Conservation (phyloP, 2,113 vertebrate genomes). For the Papio anubis region DNA sequence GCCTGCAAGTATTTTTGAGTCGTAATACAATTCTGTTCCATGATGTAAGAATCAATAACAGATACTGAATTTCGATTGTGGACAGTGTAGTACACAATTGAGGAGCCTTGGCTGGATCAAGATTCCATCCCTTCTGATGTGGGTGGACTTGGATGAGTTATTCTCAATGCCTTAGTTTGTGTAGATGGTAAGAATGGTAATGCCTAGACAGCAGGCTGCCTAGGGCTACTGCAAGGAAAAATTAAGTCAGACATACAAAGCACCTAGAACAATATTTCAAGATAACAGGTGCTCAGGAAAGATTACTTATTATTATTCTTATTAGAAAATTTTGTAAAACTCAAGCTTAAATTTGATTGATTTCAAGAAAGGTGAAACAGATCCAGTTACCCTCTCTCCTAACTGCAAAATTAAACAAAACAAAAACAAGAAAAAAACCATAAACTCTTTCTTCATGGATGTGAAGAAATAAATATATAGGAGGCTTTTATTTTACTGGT, state of each 20-base stretch:
- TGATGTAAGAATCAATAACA: neutral
- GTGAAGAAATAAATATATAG: neutral
- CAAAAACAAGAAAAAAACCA: neutral
- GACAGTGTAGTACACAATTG: neutral
- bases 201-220: neutral
- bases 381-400: neutral
- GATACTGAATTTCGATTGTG: neutral
- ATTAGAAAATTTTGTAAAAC: slow-evolving; percentile 12
- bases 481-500: neutral
- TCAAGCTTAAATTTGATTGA: slow-evolving; percentile 2
- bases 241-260: neutral
- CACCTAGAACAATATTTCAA: neutral
- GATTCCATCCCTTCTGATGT: neutral
- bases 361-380: slow-evolving; percentile 32
- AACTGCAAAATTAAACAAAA: neutral
- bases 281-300: neutral
- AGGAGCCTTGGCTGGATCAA: neutral
- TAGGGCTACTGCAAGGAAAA: neutral
- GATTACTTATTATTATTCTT: neutral
- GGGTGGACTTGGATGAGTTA: neutral
- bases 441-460: neutral
- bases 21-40: neutral
- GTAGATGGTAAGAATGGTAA: neutral
- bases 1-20: neutral
- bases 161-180: neutral